Conservation (phyloP, 2,113 vertebrate species). For the Heterotilapia buettikoferi region DNA sequence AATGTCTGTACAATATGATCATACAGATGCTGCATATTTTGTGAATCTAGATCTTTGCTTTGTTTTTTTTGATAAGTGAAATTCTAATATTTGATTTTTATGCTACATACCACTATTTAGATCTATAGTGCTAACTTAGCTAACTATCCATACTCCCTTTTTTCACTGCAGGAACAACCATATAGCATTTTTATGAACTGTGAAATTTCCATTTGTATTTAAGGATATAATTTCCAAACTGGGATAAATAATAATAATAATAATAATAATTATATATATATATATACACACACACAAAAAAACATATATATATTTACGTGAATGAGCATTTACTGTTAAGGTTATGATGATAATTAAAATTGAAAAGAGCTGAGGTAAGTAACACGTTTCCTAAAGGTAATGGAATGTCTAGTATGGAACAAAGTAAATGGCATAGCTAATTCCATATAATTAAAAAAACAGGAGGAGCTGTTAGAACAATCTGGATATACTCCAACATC, state of each 20-base stretch:
- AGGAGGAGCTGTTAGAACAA: too few species aligned
- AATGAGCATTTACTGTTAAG: not conserved
- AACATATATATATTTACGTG: not conserved
- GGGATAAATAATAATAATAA: too few species aligned
- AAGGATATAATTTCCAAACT: too few species aligned
- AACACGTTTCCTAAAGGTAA: not conserved
- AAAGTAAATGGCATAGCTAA: not conserved
- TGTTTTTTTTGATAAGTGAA: not conserved
- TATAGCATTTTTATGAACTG: not conserved
- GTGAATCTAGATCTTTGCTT: not conserved
- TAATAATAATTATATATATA: too few species aligned
- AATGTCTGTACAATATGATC: not conserved
- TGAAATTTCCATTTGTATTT: not conserved
- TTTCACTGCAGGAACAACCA: not conserved
- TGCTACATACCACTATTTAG: not conserved
- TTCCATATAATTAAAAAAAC: too few species aligned
- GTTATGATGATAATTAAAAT: not conserved
- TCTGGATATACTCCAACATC: too few species aligned
- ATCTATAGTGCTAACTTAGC: not conserved
- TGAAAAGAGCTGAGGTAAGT: not conserved
- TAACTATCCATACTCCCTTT: accelerated
- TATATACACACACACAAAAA: too few species aligned
- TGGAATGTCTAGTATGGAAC: not conserved
- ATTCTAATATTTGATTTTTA: not conserved
- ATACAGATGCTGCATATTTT: not conserved